Evolutionary conservation across 2,113 vertebrate genomes (phyloP), one percentile per base, ranked within the genome.

Genomic region (Oxyruncus cristatus): DNA sequence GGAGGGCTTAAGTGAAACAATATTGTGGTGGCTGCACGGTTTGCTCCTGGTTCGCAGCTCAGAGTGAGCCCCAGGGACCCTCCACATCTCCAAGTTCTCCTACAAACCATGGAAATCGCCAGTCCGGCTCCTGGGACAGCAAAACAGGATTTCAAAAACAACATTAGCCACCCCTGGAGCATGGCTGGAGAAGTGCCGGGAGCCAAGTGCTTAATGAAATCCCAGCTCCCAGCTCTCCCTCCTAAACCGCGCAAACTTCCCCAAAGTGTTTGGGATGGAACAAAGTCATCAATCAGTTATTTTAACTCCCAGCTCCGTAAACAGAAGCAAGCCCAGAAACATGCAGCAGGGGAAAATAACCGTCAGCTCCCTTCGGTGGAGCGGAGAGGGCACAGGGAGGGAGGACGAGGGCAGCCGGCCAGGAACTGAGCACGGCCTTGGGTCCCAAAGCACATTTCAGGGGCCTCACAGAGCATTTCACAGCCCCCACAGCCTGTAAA

Each of bases 281-380:
- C 87, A 95, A 97, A 97, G 85, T 95, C 94, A 96, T 95, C 94
- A 95, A 96, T 95, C 95, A 97, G 93, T 94, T 93, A 92, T 96
- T 96, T 95, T 93, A 93, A 90, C 72, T 97, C 91, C 63, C 73
- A 95, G 79, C 94, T 97, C 92, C 53, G 72, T 97, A 97, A 97
- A 97, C 96, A 97, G 91, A 82, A 96, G 94, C 23, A 14, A 97
- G 92, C 91, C 63, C 95, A 94, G 91, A 88, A 79, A 70, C 75
- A 92, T 21, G 8, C 67, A 83, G 91, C 79, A 96, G 91, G 88
- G 96, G 92, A 97, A 97, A 97, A 97, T 88, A 85, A 86, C 82
- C 1, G 63, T 96, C 96, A 97, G 85, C 95, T 95, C 66, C 70
- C 53, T 68, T 74, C 4, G 24, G 85, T 28, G 33, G 68, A 79